Percentiles rank a stretch among this genome's conserved stretches.
Evolutionary conservation across 2,113 vertebrate genomes (phyloP).

Genomic region (Oreamnos americanus): DNA sequence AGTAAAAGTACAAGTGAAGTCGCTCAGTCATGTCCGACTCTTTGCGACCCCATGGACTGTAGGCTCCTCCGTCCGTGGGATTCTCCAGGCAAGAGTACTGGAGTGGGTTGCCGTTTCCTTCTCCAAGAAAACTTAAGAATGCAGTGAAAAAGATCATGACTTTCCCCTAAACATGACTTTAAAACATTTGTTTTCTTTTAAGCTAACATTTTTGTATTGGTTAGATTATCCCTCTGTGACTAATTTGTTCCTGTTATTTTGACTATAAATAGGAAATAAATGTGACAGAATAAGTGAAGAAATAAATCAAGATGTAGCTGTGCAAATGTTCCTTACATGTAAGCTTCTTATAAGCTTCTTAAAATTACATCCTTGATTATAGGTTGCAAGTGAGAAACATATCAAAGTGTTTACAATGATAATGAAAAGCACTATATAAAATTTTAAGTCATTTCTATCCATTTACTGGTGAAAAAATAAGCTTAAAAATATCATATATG

Average conservation of each 20-base stretch:
- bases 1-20: too few relatives aligned
- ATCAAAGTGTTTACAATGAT: background rate
- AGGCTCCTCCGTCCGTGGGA: too few relatives aligned
- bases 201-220: background rate
- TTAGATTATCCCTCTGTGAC: background rate
- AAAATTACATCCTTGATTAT: background rate
- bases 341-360: slow-evolving; percentile 26
- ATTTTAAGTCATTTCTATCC: background rate
- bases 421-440: background rate
- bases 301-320: background rate
- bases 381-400: background rate
- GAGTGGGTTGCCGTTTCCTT: too few relatives aligned
- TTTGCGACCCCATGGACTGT: too few relatives aligned
- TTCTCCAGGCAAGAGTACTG: too few relatives aligned
- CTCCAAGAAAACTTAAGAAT: background rate
- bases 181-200: background rate
- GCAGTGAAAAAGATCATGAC: background rate
- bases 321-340: background rate
- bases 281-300: background rate
- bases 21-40: too few relatives aligned
- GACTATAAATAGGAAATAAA: slow-evolving; percentile 28
- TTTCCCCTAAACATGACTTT: slow-evolving; percentile 26
- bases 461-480: background rate
- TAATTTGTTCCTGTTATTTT: background rate
- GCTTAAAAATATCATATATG: background rate